Evolutionary conservation across 2,797 vertebrate genomes (phyloP), one percentile per base, ranked within the genome.

Genomic region (Molossus alvarezi): DNA sequence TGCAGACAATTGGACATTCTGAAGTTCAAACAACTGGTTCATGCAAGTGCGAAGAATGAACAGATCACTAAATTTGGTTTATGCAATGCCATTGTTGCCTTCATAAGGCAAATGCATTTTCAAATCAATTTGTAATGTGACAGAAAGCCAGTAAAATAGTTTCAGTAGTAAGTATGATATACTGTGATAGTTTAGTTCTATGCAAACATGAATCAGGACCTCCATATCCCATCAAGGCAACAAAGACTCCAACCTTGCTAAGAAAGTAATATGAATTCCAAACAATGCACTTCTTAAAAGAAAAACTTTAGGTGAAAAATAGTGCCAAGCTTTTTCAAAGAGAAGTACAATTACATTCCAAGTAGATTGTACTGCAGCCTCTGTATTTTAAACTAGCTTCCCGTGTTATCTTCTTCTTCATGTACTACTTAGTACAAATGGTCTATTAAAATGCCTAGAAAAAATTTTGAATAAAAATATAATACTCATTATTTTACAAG

Each of bases 51-150:
- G 3, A 97, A 97, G 96, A 98, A 96, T 97, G 97, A 95, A 87
- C 83, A 96, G 57, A 93, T 96, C 72, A 86, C 97, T 97, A 95
- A 97, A 97, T 98, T 95, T 97, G 93, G 94, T 98, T 97, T 98
- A 97, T 96, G 80, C 27, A 88, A 97, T 95, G 85, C 91, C 92
- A 41, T 97, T 97, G 86, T 96, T 94, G 95, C 84, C 96, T 97
- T 97, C 95, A 57, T 94, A 96, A 98, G 93, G 67, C 95, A 92
- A 81, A 69, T 64, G 72, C 55, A 94, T 95, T 98, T 98, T 97
- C 93, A 97, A 98, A 98, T 97, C 95, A 98, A 98, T 98, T 97
- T 96, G 91, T 97, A 94, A 95, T 58, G 6, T 97, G 97, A 97
- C 97, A 98, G 98, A 87, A 97, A 98, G 94, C 67, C 79, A 85